phyloP scores from a whole-genome alignment of 2,797 vertebrate genomes.

The Schizopygopsis pylzovi region DNA sequence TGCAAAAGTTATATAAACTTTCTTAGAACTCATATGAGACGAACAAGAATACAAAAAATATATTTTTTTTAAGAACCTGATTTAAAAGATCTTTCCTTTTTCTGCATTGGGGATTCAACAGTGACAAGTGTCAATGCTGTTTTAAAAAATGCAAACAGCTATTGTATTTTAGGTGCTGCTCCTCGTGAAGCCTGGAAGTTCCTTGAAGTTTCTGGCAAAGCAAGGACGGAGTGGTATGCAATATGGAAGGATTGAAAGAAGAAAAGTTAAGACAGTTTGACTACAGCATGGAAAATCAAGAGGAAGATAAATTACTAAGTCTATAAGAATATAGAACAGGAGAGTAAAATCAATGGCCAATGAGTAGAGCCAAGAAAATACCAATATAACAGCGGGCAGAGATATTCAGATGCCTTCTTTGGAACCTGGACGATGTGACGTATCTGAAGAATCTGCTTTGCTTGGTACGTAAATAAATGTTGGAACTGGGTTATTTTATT shows the following conservation, averaged over 20 bases:
- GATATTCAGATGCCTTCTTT: slow-evolving; percentile 66
- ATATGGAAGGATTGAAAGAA: slow-evolving; percentile 14
- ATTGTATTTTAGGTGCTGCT: slow-evolving; percentile 16
- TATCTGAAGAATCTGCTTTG: slow-evolving; percentile 55
- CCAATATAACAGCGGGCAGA: slow-evolving; percentile 61
- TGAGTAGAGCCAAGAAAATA: slow-evolving; percentile 68
- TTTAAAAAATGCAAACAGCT: slow-evolving; percentile 28
- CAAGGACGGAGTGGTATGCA: not conserved
- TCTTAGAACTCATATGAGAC: not conserved
- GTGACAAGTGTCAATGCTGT: slow-evolving; percentile 8
- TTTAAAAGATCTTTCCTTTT: no score
- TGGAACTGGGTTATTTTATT: no score
- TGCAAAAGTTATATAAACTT: no score
- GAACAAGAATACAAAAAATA: no score
- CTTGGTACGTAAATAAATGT: slow-evolving; percentile 51
- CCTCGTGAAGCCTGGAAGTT: slow-evolving; percentile 40
- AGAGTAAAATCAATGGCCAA: slow-evolving; percentile 68
- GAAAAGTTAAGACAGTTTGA: slow-evolving; percentile 38
- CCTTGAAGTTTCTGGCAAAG: slow-evolving; percentile 5
- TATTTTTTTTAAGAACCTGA: not conserved
- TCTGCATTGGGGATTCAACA: not conserved
- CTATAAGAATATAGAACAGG: slow-evolving; percentile 61
- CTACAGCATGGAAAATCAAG: slow-evolving; percentile 39
- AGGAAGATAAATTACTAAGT: slow-evolving; percentile 49
- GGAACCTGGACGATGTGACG: slow-evolving; percentile 46